Conservation (phyloP, 2,113 vertebrate species). For the Hyperopisus bebe region DNA sequence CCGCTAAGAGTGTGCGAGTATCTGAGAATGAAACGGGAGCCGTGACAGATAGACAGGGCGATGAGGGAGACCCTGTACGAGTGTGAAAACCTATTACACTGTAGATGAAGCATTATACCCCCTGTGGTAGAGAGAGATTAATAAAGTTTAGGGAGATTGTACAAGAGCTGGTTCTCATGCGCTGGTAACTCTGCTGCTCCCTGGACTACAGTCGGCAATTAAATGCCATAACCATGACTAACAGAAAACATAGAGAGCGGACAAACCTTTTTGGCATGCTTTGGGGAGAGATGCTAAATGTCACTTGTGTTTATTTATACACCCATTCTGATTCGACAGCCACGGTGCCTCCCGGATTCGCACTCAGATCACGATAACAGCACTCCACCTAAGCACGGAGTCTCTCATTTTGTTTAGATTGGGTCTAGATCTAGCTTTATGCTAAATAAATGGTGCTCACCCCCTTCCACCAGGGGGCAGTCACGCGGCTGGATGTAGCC, state of each 20-base stretch:
- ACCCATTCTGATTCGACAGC: background rate
- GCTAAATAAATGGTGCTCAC: background rate
- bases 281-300: background rate
- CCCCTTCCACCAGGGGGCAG: background rate
- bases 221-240: background rate
- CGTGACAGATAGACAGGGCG: background rate
- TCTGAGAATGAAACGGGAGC: background rate
- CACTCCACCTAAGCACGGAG: background rate
- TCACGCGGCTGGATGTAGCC: background rate
- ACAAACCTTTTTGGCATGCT: background rate
- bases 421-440: background rate
- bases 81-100: background rate
- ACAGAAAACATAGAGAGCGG: background rate
- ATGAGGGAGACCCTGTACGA: background rate
- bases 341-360: background rate
- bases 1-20: background rate
- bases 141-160: background rate
- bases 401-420: background rate
- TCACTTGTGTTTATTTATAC: background rate
- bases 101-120: background rate
- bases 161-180: background rate
- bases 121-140: background rate
- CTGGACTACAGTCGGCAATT: background rate
- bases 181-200: background rate
- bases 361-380: background rate